Evolutionary conservation across 2,113 vertebrate genomes (phyloP).

Genomic region (Ictalurus furcatus): DNA sequence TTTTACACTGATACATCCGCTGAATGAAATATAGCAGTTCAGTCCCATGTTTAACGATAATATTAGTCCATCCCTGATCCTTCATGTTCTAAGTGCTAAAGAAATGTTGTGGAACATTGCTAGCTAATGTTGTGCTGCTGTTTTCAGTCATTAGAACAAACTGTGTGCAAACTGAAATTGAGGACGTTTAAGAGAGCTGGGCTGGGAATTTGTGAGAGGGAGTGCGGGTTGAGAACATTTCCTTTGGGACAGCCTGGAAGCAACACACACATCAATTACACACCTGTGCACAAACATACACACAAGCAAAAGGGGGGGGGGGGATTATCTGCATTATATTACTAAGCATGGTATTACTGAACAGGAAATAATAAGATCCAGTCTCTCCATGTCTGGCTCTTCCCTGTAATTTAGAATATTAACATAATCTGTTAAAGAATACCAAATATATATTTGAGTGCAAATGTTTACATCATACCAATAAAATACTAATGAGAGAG

Average conservation of each 20-base stretch:
- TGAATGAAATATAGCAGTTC: background rate
- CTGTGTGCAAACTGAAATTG: background rate
- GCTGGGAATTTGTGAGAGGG: constrained; percentile 1
- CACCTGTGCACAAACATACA: background rate
- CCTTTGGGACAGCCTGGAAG: background rate
- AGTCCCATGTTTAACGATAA: background rate
- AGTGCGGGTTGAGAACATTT: background rate
- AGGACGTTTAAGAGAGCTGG: background rate
- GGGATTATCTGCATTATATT: background rate
- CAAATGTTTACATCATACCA: background rate
- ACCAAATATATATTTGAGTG: background rate
- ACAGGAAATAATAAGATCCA: background rate
- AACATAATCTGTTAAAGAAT: background rate
- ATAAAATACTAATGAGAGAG: background rate
- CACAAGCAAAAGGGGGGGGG: background rate
- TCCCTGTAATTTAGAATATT: background rate
- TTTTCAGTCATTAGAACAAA: background rate
- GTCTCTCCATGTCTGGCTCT: background rate
- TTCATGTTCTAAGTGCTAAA: background rate
- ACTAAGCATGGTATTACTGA: background rate
- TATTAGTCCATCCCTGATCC: background rate
- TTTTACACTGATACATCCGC: background rate
- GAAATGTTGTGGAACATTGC: background rate
- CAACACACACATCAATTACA: constrained; percentile 1
- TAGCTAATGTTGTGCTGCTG: background rate